phyloP scores from a whole-genome alignment of 92 coral and sea anemone genomes.

The Virgularia gustaviana region DNA sequence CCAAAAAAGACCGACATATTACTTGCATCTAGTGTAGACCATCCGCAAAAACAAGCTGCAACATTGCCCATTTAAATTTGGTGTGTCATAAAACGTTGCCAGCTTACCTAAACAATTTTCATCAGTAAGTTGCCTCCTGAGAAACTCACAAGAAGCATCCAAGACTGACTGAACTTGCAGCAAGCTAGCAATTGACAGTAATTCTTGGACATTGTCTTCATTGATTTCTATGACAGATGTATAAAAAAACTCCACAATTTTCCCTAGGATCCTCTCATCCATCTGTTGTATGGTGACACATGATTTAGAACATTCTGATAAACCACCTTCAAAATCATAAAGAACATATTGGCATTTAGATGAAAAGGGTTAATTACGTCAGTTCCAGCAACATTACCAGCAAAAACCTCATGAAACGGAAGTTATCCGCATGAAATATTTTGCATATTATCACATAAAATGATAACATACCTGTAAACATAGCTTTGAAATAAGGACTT shows the following conservation, averaged over 20 bases:
- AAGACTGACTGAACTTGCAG: conserved; percentile 88
- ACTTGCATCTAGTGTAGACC: no score
- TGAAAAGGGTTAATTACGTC: no score
- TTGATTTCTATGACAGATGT: conserved; percentile 73
- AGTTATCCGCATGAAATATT: no score
- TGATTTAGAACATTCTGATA: conserved; percentile 77
- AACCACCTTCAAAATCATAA: conserved; percentile 60
- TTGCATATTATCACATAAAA: neutral
- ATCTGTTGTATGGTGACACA: conserved; percentile 79
- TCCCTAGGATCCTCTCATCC: conserved; percentile 68
- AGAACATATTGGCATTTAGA: no score
- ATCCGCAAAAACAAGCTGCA: neutral
- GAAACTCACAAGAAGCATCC: conserved; percentile 90
- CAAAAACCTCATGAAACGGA: no score
- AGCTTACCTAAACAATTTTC: conserved; percentile 92
- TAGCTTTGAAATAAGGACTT: conserved; percentile 95
- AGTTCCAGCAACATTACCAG: no score
- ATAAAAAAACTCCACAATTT: conserved; percentile 82
- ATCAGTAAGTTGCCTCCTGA: conserved; percentile 82
- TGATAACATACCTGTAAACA: conserved; percentile 84
- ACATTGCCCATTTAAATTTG: neutral
- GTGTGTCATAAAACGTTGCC: neutral
- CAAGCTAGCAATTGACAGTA: conserved; percentile 80
- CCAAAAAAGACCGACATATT: no score
- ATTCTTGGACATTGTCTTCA: conserved; percentile 82